Conservation (phyloP, 2,113 vertebrate species). For the Calidris pugnax region DNA sequence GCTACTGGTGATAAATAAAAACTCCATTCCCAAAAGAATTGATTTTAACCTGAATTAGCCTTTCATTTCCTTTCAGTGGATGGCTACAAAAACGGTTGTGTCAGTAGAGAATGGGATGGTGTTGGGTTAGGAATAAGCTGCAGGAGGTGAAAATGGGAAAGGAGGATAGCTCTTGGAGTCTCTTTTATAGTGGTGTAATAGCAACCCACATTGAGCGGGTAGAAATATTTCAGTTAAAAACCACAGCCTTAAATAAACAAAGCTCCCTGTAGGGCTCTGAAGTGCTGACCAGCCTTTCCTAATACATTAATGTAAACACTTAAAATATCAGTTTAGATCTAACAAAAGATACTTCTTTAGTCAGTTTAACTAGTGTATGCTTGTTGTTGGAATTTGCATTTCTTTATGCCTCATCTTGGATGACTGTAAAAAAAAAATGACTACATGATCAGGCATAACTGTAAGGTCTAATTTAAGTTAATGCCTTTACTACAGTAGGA, state of each 20-base stretch:
- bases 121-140: neutral
- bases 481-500: neutral
- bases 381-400: slow-evolving; percentile 37
- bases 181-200: neutral
- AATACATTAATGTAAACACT: neutral
- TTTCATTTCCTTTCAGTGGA: neutral
- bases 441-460: neutral
- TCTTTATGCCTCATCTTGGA: slow-evolving; percentile 3
- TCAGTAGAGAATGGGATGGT: neutral
- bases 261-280: neutral
- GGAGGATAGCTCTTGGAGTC: neutral
- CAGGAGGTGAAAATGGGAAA: neutral
- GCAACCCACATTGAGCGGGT: neutral
- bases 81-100: neutral
- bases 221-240: slow-evolving; percentile 7
- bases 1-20: neutral
- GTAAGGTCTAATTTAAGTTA: slow-evolving; percentile 38
- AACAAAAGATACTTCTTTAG: neutral
- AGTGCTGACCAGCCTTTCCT: neutral
- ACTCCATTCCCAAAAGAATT: neutral
- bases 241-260: neutral
- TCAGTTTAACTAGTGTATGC: neutral
- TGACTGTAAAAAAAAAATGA: neutral
- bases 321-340: neutral
- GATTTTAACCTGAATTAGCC: neutral